Evolutionary conservation across 2,797 vertebrate genomes (phyloP), one percentile per base, ranked within the genome.

Genomic region (Chelidonichthys spinosus): DNA sequence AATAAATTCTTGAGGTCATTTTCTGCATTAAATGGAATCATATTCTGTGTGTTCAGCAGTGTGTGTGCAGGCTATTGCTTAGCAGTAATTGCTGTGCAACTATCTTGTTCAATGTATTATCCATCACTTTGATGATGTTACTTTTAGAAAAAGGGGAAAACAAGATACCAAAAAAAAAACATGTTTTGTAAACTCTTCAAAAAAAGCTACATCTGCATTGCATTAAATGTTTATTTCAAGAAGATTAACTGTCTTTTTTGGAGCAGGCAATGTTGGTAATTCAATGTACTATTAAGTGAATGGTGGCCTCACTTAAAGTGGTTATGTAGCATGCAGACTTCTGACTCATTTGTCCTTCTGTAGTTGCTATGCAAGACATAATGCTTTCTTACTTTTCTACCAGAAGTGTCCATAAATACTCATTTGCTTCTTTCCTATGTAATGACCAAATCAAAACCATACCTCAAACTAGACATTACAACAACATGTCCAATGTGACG

Each of bases 1-100:
- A 94, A 92, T 94, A 94, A 93, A 95, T 95, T 95, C 92, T 94
- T 77, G 89, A 93, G 95, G 95, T 95, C 94, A 93, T 93, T 92
- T 92, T 86, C 81, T 89, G 92, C 88, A 93, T 93, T 94, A 91
- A 94, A 95, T 82, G 88, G 92, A 93, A 90, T 94, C 87, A 86
- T 90, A 93, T 94, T 95, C 91, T 93, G 91, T 94, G 90, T 87
- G 91, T 94, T 95, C 94, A 93, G 93, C 94, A 93, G 85, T 86
- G 94, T 75, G 83, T 79, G 54, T 83, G 87, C 78, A 89, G 76
- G 70, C 84, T 74, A 62, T 89, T 83, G 85, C 90, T 85, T 85
- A 92, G 90, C 90, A 82, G 93, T 94, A 94, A 95, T 93, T 95
- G 93, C 92, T 75, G 85, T 86, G 89, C 90, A 92, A 88, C 92